These are phyloP conservation scores for Monodelphis domestica DNA, from an alignment of 2,797 vertebrate species.

Conservation along the genomic window DNA sequence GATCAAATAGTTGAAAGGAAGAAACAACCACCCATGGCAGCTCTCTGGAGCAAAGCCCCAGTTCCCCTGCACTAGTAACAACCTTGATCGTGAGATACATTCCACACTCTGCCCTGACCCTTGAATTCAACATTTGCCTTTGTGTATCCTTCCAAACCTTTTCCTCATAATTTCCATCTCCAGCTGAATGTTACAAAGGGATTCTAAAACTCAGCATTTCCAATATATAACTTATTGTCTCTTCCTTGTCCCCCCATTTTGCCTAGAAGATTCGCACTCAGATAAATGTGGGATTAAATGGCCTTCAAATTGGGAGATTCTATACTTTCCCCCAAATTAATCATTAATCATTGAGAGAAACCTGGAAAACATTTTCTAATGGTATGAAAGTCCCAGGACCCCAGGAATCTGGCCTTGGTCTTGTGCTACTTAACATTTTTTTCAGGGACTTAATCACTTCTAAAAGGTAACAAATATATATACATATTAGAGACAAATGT, in stretches of 20 bases:
- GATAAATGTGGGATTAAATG: background rate
- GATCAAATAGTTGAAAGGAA: background rate
- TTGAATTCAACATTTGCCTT: background rate
- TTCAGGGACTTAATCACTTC: background rate
- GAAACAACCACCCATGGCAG: background rate
- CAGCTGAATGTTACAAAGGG: background rate
- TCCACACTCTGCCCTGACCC: background rate
- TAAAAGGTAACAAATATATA: background rate
- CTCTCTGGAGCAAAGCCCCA: background rate
- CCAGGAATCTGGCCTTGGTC: background rate
- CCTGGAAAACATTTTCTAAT: background rate
- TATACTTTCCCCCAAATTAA: background rate
- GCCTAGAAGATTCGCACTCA: background rate
- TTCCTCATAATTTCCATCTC: background rate
- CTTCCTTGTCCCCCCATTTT: background rate
- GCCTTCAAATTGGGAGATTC: background rate
- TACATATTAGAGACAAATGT: background rate
- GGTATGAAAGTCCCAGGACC: background rate
- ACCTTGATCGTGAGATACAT: background rate
- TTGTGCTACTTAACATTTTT: background rate
- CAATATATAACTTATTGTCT: background rate
- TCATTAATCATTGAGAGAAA: background rate
- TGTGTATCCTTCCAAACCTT: background rate
- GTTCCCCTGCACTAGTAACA: background rate
- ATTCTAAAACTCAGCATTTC: background rate